Evolutionary conservation across 2,113 vertebrate genomes (phyloP), one percentile per base, ranked within the genome.

Genomic region (Syngnathus typhle): DNA sequence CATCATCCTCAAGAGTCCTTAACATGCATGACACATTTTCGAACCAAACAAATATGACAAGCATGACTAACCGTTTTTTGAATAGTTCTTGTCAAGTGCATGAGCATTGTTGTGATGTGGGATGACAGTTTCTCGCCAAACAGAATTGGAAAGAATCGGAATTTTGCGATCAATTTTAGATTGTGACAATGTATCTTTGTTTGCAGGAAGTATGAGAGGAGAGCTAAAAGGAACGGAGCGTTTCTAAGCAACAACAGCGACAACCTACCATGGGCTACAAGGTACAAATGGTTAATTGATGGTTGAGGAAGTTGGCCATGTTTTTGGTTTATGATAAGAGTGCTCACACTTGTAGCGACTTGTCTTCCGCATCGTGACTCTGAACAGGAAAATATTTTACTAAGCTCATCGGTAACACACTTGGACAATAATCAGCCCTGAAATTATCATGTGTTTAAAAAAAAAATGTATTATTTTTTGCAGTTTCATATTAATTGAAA

Each of bases 251-350:
- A 74, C 82, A 68, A 16, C 68, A 70, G 5, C 69, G 65, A 23
- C 73, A 55, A 46, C 55, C 41, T 56, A 67, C 7, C 64, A 88
- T 88, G 87, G 78, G 60, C 72, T 88, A 88, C 82, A 88, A 88
- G 87, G 87, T 88, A 86, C 47, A 36, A 36, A 12, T 61, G 6
- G 23, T 27, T 5, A 7, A 23, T 23, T 21, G 15, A 23, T 23
- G 21, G 23, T 21, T 7, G n/a, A 21, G 0, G 19, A 9, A 54
- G 18, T 43, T 12, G 18, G n/a, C 16, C n/a, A 43, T 58, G 39
- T 18, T 19, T 64, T 65, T 21, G 27, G 2, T 55, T 78, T 66
- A 74, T n/a, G 69, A 64, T 11, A 43, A 73, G 39, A 16, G 36
- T 47, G 62, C 19, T 19, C 59, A 3, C 55, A 19, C 67, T 66